Base-by-base conservation (phyloP, 1,140 invertebrate species). In the Dreissena polymorpha region DNA sequence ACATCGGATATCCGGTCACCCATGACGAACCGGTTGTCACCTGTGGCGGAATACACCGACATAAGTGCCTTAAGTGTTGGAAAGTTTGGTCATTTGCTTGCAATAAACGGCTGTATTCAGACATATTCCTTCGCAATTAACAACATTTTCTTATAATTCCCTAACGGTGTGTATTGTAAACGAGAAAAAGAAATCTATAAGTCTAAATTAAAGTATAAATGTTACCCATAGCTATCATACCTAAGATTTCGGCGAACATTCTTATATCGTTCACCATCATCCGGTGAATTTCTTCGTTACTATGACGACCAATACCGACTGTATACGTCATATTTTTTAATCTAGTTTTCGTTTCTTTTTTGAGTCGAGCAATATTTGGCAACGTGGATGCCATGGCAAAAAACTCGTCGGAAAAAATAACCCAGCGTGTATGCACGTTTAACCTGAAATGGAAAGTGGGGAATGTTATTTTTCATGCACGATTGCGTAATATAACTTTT, bases 21-120 rank as follows among this genome's bases (percentile, higher is more conserved):
- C 53, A 89, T 78, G 10, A 92, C 82, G 76, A 86, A 92, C 13
- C 68, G 55, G 76, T 91, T 90, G 51, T 86, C 86, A 55, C 90
- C 91, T 90, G 76, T 1, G 39, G 39, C 55, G 39, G 39, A 39
- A 39, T 8, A 39, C 8, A 39, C 3, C 39, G 39, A 39, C 39
- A 39, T 39, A 39, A 39, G 39, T 39, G 39, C 2, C 8, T 39
- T 39, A 8, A 39, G 39, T 39, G 39, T 39, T 5, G 8, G 39
- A 39, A 2, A 39, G 39, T 39, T 39, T 39, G 39, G 39, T 39
- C 8, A 39, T 39, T 39, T 39, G 39, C 39, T 39, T 39, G 3
- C 39, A 39, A 39, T 39, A 2, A 8, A 39, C 39, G 39, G 39
- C 39, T 39, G 39, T 39, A 39, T 39, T 39, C 39, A 39, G 39